phyloP scores from a whole-genome alignment of 2,888 invertebrate species.

The Oeneis ivallda region DNA sequence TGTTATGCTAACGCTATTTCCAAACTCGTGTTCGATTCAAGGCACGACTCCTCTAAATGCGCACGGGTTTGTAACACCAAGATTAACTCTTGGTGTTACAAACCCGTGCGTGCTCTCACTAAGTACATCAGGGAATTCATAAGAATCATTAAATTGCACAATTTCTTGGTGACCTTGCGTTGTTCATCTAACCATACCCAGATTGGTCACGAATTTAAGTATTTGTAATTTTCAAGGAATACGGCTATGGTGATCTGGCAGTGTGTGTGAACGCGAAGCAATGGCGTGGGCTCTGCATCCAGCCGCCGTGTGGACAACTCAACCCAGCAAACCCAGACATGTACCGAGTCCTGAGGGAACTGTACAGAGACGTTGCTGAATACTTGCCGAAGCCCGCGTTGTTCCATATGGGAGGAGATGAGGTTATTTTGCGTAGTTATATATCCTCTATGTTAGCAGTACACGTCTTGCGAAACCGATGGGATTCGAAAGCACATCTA shows the following conservation, averaged over 20 bases:
- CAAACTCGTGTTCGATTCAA: too few species aligned
- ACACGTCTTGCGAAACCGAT: neutral
- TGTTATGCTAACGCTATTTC: too few species aligned
- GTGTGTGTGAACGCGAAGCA: constrained; percentile 86
- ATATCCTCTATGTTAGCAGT: too few species aligned
- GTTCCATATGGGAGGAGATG: constrained; percentile 93
- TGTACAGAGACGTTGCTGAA: constrained; percentile 86
- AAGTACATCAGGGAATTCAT: too few species aligned
- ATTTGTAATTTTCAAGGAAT: constrained; percentile 54
- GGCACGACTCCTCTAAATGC: too few species aligned
- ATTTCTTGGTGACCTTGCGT: too few species aligned
- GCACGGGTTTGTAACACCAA: too few species aligned
- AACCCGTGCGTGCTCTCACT: too few species aligned
- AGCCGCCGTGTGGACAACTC: constrained; percentile 93
- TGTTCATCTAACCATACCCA: neutral
- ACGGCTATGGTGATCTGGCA: constrained; percentile 84
- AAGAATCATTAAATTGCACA: too few species aligned
- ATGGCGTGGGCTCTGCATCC: constrained; percentile 88
- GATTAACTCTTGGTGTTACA: too few species aligned
- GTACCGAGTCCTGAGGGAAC: constrained; percentile 84
- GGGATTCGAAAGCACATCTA: neutral
- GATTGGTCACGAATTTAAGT: neutral
- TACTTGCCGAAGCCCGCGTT: constrained; percentile 81
- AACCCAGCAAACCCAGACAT: constrained; percentile 89
- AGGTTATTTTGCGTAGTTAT: constrained; percentile 73